Evolutionary conservation across 2,888 invertebrate species (phyloP), one percentile per base, ranked within the genome.

Genomic region (Galerucella calmariensis): DNA sequence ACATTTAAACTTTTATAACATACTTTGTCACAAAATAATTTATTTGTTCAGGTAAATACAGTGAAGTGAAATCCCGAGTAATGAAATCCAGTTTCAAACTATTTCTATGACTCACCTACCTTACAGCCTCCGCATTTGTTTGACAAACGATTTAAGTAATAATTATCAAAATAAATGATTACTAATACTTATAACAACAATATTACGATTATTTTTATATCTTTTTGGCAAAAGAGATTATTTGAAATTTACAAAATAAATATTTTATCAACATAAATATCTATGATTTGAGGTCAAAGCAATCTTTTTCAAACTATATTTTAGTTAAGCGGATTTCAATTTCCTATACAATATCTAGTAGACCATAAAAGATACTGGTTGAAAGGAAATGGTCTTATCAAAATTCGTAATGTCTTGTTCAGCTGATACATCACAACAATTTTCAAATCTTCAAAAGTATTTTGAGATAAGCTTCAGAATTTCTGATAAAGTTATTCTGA

Each of bases 61-160:
- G 1, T 41, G 35, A 41, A 41, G 35, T 41, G 8, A 41, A 41
- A 41, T 41, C 35, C 35, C 35, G 35, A 41, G 8, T 41, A 9
- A 41, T 41, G 9, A 41, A 35, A 35, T 35, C 35, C 35, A 35
- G 4, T 5, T 35, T 35, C 5, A 35, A 35, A 35, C 63, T 63
- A 63, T 63, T 44, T 63, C 20, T 46, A 65, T 65, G 63, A 65
- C 63, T 65, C 35, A 41, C 35, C 6, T 46, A 63, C 46, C 41
- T 62, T 35, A 10, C 62, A 35, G 4, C 62, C 44, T 16, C 44
- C 46, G 46, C 63, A 65, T 65, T 44, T 46, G 63, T 65, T 65
- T 46, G 12, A 11, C 16, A 65, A 46, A 41, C 20, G 46, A 65
- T 65, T 46, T 46, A 46, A 16, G 24, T 46, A 46, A 56, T 56